These are phyloP conservation scores for Bos indicus DNA, from an alignment of 2,113 vertebrate genomes.

Conservation along the genomic window DNA sequence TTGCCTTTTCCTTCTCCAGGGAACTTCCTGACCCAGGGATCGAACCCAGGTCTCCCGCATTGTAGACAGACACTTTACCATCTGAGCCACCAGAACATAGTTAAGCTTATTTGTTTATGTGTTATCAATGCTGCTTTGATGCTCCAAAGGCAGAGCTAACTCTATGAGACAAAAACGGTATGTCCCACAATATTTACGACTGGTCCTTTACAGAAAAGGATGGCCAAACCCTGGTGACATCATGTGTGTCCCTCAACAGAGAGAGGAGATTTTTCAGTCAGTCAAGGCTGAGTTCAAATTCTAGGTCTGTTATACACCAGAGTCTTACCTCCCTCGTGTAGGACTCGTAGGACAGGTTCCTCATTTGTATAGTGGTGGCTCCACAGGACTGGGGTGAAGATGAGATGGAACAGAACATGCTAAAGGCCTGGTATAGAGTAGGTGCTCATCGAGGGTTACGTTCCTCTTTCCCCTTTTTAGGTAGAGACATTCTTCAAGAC, in stretches of 20 bases:
- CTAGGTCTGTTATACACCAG: neutral
- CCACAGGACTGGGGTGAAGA: neutral
- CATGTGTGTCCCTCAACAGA: neutral
- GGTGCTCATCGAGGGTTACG: neutral
- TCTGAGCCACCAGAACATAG: neutral
- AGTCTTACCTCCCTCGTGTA: neutral
- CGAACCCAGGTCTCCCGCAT: too few relatives aligned
- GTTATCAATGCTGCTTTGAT: neutral
- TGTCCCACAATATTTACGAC: neutral
- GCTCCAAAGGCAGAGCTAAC: neutral
- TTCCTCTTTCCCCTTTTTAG: neutral
- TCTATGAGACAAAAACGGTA: neutral
- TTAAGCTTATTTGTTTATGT: neutral
- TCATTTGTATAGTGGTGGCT: neutral
- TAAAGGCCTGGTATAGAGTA: neutral
- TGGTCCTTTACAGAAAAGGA: neutral
- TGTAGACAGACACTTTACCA: too few relatives aligned
- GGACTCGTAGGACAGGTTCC: neutral
- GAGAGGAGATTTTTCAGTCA: neutral
- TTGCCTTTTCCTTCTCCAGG: too few relatives aligned
- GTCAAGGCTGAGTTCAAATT: neutral
- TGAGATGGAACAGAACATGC: neutral
- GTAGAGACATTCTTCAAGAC: neutral
- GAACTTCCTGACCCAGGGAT: too few relatives aligned
- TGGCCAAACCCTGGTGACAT: neutral